A percentile compares a stretch with the other conserved stretches of the same genome.
These are phyloP conservation scores for Colius striatus DNA, from an alignment of 2,113 vertebrate species.

Conservation along the genomic window DNA sequence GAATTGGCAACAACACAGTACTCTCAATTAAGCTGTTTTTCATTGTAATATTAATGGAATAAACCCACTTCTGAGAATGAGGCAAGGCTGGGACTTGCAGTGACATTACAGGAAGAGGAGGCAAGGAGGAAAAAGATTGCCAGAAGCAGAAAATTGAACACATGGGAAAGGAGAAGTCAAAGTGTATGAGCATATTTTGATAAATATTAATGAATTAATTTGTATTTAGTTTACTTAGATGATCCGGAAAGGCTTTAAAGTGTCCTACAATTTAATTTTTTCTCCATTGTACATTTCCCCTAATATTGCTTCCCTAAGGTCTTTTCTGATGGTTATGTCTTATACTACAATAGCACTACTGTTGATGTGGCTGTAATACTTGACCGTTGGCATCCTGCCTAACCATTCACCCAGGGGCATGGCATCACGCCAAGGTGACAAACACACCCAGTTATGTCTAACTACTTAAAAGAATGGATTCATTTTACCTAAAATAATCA, in stretches of 20 bases:
- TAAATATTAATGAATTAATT: constrained; percentile 66
- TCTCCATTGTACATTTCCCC: neutral
- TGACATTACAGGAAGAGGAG: constrained; percentile 45
- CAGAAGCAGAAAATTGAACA: constrained; percentile 60
- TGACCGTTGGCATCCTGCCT: constrained; percentile 28
- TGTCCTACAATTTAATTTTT: neutral
- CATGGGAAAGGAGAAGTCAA: constrained; percentile 53
- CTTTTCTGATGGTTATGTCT: neutral
- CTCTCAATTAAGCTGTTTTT: constrained; percentile 53
- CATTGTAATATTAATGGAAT: constrained; percentile 45
- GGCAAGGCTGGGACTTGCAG: constrained; percentile 35
- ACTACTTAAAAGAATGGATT: neutral
- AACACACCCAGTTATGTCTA: neutral
- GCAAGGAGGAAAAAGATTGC: constrained; percentile 24
- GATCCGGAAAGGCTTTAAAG: constrained; percentile 21
- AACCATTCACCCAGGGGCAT: neutral
- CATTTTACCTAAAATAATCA: constrained; percentile 6
- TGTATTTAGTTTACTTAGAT: constrained; percentile 39
- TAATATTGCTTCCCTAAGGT: neutral
- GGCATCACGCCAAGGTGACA: neutral
- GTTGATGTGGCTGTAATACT: neutral
- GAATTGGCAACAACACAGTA: constrained; percentile 1
- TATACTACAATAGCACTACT: neutral
- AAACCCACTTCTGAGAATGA: constrained; percentile 48
- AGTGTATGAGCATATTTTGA: constrained; percentile 62